phyloP scores from a whole-genome alignment of 2,113 vertebrate species.

The Neolamprologus brichardi region DNA sequence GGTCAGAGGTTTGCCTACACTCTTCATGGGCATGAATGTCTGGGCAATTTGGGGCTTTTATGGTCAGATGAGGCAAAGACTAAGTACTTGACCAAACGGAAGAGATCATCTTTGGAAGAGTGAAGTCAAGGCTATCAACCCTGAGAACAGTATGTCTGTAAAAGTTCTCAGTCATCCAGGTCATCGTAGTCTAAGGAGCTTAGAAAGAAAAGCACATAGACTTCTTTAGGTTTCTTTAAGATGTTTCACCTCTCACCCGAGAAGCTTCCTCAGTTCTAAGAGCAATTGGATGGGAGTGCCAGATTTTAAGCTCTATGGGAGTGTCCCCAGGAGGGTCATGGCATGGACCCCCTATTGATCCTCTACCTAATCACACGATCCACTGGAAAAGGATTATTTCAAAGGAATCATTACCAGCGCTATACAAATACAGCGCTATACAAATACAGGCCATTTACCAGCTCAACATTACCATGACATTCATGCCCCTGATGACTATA shows the following conservation, averaged over 20 bases:
- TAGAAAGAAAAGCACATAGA: neutral
- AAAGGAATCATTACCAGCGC: neutral
- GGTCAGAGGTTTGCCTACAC: neutral
- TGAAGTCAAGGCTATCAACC: neutral
- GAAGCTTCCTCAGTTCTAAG: neutral
- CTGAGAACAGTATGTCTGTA: neutral
- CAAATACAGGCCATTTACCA: neutral
- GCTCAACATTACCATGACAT: neutral
- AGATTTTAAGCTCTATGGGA: neutral
- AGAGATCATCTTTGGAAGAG: neutral
- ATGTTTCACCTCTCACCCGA: neutral
- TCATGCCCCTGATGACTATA: neutral
- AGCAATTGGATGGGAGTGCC: neutral
- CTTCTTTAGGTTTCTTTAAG: neutral
- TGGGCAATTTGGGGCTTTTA: neutral
- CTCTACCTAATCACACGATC: neutral
- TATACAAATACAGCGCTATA: neutral
- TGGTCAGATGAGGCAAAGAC: neutral
- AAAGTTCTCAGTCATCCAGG: neutral
- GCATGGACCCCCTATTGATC: neutral
- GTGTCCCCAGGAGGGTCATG: neutral
- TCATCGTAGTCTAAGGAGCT: neutral
- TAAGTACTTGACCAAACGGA: neutral
- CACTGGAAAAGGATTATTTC: neutral
- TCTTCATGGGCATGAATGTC: neutral